These are phyloP conservation scores for Torymus tubicola DNA, from an alignment of 2,888 invertebrate species.

Conservation along the genomic window DNA sequence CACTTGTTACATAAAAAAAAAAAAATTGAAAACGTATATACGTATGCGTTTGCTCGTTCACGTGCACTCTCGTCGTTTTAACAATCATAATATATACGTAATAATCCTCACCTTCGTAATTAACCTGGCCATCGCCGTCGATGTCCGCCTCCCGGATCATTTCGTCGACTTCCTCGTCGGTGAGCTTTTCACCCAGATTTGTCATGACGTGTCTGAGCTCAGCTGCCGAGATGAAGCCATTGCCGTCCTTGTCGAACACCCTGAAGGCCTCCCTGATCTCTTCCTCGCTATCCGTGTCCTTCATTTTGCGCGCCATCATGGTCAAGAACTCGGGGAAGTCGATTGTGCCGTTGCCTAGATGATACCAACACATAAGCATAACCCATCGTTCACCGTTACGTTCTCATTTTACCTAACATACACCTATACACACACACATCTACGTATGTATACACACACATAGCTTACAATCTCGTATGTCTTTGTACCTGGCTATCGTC, in stretches of 20 bases:
- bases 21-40: neutral
- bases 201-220: slow-evolving; percentile 99
- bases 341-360: slow-evolving; percentile 97
- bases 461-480: too few relatives aligned
- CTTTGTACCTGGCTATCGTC: too few relatives aligned
- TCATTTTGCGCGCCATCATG: slow-evolving; percentile 99
- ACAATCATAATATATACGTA: too few relatives aligned
- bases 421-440: too few relatives aligned
- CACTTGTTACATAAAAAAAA: slow-evolving; percentile 3
- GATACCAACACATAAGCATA: neutral
- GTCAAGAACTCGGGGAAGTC: slow-evolving; percentile 99
- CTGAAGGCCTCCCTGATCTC: slow-evolving; percentile 99
- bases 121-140: slow-evolving; percentile 99
- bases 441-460: too few relatives aligned
- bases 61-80: neutral
- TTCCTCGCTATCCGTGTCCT: slow-evolving; percentile 99
- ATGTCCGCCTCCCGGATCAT: slow-evolving; percentile 99
- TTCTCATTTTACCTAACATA: neutral
- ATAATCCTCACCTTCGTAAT: slow-evolving; percentile 91
- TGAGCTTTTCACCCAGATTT: slow-evolving; percentile 99
- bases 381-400: neutral
- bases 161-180: slow-evolving; percentile 99
- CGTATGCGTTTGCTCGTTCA: neutral
- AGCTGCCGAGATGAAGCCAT: slow-evolving; percentile 98
- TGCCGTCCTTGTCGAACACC: slow-evolving; percentile 99